These are phyloP conservation scores for Tonatia bakeri DNA, from an alignment of 2,113 vertebrate species.

Conservation along the genomic window DNA sequence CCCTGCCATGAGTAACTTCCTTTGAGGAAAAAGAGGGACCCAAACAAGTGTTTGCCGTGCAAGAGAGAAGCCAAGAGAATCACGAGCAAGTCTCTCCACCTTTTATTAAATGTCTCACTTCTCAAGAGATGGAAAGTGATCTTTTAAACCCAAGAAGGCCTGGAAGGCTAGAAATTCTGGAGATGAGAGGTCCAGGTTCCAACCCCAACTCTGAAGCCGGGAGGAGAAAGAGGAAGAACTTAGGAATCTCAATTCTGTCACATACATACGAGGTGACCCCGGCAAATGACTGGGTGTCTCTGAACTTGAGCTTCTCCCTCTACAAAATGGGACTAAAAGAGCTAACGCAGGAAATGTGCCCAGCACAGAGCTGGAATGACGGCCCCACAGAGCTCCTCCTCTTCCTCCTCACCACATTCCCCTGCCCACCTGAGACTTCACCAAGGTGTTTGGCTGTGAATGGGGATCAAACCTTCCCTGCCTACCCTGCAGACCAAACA, in stretches of 20 bases:
- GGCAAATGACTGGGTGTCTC: neutral
- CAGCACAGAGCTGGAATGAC: neutral
- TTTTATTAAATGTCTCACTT: neutral
- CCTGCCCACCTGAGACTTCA: neutral
- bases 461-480: constrained; percentile 19
- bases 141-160: neutral
- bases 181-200: neutral
- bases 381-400: neutral
- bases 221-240: neutral
- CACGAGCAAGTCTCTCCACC: neutral
- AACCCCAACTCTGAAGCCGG: neutral
- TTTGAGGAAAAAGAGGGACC: neutral
- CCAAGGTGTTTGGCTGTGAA: neutral
- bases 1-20: constrained; percentile 14
- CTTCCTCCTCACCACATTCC: neutral
- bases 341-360: neutral
- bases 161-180: neutral
- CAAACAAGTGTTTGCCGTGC: neutral
- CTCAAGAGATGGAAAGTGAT: neutral
- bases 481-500: neutral
- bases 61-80: neutral
- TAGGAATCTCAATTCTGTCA: neutral
- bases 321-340: neutral
- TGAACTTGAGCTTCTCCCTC: neutral
- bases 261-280: neutral